These are phyloP conservation scores for Hetaerina titia DNA, from an alignment of 2,888 invertebrate species.

Conservation along the genomic window DNA sequence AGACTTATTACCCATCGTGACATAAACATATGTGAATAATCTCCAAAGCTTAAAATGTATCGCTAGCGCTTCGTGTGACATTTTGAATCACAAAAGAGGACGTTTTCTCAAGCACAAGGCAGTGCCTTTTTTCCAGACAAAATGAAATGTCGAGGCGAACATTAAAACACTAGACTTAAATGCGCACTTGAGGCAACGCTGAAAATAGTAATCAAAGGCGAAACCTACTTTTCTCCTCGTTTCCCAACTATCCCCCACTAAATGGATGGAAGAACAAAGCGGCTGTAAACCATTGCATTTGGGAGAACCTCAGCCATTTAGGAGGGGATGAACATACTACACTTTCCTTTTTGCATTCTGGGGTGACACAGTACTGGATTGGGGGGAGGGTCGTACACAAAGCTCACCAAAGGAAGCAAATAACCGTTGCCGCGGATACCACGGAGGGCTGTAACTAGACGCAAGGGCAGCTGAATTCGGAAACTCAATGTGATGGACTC, in stretches of 20 bases:
- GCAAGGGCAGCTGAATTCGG: too few species aligned
- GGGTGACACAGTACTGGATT: not conserved
- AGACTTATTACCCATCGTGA: not conserved
- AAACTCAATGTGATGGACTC: too few species aligned
- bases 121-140: not conserved
- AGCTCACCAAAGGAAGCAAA: not conserved
- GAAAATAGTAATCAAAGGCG: not conserved
- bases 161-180: not conserved
- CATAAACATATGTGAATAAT: not conserved
- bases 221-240: not conserved
- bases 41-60: not conserved
- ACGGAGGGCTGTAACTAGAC: not conserved
- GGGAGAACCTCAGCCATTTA: not conserved
- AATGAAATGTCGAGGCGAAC: not conserved
- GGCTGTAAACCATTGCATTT: not conserved
- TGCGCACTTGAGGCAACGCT: not conserved
- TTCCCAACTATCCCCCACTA: not conserved
- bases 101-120: too few species aligned
- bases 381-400: not conserved
- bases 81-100: not conserved
- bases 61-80: not conserved
- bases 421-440: not conserved
- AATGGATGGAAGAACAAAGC: not conserved
- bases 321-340: not conserved
- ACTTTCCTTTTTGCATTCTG: not conserved